Conservation (phyloP, 2,113 vertebrate genomes). For the Copsychus sechellarum region DNA sequence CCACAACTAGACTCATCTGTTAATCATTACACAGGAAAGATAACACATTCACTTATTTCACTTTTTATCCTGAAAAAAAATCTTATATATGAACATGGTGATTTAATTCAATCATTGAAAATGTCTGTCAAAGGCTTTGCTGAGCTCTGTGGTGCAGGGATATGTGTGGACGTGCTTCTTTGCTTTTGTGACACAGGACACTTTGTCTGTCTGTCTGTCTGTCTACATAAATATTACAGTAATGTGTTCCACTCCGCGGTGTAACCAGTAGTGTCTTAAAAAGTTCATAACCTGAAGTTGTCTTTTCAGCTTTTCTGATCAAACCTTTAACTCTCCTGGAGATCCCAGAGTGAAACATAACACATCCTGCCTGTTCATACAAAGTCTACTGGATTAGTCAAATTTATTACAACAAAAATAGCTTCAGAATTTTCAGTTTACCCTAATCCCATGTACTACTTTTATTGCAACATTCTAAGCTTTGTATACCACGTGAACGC, state of each 20-base stretch:
- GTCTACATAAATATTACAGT: neutral
- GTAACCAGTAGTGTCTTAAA: neutral
- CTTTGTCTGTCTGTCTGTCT: neutral
- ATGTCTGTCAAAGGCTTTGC: neutral
- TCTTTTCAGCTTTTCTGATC: neutral
- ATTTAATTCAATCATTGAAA: neutral
- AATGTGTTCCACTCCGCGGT: neutral
- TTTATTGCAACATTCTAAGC: neutral
- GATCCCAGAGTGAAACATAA: neutral
- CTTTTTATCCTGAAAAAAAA: neutral
- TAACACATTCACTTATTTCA: neutral
- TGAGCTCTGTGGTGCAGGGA: neutral
- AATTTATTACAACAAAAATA: neutral
- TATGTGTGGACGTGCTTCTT: accelerated
- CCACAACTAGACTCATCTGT: neutral
- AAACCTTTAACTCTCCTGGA: neutral
- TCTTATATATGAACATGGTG: neutral
- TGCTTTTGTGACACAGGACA: neutral
- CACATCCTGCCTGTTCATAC: neutral
- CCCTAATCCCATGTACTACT: neutral
- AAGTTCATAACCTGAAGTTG: neutral
- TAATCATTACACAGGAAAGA: slow-evolving; percentile 19
- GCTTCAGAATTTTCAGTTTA: neutral
- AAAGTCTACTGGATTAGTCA: neutral
- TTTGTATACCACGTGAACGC: neutral